Conservation (phyloP, 2,113 vertebrate genomes). For the Leptodactylus fuscus region DNA sequence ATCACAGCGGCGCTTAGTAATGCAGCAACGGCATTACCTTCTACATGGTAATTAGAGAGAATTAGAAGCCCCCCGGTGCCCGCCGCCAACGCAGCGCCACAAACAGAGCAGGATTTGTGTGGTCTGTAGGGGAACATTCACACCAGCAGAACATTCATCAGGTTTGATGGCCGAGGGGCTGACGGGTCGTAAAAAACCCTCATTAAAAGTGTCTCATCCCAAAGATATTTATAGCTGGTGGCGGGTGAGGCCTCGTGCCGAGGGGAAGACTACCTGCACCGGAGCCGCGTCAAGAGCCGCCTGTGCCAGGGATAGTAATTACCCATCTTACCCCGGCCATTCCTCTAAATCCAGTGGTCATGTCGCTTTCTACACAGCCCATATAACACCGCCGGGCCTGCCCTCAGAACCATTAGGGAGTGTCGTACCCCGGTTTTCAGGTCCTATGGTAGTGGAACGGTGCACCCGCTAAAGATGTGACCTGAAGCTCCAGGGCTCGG, state of each 20-base stretch:
- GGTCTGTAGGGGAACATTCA: background rate
- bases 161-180: background rate
- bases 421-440: too few relatives aligned
- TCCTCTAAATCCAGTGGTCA: too few relatives aligned
- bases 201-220: background rate
- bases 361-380: too few relatives aligned
- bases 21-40: constrained; percentile 15
- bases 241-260: background rate
- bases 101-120: constrained; percentile 12
- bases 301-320: too few relatives aligned
- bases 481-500: too few relatives aligned
- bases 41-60: constrained; percentile 31
- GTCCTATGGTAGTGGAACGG: too few relatives aligned
- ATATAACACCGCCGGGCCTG: too few relatives aligned
- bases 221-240: background rate
- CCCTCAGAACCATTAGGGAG: too few relatives aligned
- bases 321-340: too few relatives aligned
- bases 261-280: too few relatives aligned
- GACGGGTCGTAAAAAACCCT: background rate
- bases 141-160: constrained; percentile 15
- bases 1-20: constrained; percentile 30
- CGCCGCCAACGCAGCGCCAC: constrained; percentile 24
- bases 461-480: too few relatives aligned
- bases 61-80: constrained; percentile 36
- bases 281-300: too few relatives aligned